Percentiles rank a stretch among this genome's conserved stretches.
Evolutionary conservation across 2,113 vertebrate genomes (phyloP).

Genomic region (Zeus faber): DNA sequence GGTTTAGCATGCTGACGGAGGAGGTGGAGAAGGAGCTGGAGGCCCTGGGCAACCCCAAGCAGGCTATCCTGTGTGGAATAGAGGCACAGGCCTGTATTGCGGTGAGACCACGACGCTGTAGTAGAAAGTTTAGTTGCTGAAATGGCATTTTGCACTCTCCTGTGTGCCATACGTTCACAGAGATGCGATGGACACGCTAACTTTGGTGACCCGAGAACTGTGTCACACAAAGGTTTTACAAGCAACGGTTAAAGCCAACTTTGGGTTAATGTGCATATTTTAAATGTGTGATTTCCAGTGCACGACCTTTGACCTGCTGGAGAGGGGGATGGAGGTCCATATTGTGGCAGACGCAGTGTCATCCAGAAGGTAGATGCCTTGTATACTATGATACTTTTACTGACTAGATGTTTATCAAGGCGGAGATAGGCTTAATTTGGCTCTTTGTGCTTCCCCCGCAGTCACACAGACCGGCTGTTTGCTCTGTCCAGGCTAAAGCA

Average conservation of each 20-base stretch:
- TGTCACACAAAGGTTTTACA: too few species aligned
- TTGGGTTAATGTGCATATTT: too few species aligned
- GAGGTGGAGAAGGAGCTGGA: slow-evolving; percentile 73
- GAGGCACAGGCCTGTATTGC: slow-evolving; percentile 87
- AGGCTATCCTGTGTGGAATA: slow-evolving; percentile 84
- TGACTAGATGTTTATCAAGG: too few species aligned
- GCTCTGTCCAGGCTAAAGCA: slow-evolving; percentile 83
- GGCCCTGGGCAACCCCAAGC: slow-evolving; percentile 66
- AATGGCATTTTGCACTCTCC: too few species aligned
- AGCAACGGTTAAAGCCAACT: too few species aligned
- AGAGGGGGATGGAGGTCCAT: slow-evolving; percentile 84
- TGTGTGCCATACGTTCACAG: too few species aligned
- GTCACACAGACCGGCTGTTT: slow-evolving; percentile 87
- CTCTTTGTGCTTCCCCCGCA: slow-evolving; percentile 41
- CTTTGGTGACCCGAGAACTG: too few species aligned
- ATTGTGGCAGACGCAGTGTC: slow-evolving; percentile 86
- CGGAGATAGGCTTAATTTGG: neutral
- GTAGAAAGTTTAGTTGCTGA: neutral
- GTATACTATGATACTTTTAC: too few species aligned
- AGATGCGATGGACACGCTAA: too few species aligned
- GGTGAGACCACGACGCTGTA: slow-evolving; percentile 59
- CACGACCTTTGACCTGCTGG: slow-evolving; percentile 83
- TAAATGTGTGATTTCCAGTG: slow-evolving; percentile 75
- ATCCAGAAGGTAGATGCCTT: slow-evolving; percentile 78
- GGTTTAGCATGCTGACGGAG: slow-evolving; percentile 84